Evolutionary conservation across 2,888 invertebrate species (phyloP).

Genomic region (Creontiades dilutus): DNA sequence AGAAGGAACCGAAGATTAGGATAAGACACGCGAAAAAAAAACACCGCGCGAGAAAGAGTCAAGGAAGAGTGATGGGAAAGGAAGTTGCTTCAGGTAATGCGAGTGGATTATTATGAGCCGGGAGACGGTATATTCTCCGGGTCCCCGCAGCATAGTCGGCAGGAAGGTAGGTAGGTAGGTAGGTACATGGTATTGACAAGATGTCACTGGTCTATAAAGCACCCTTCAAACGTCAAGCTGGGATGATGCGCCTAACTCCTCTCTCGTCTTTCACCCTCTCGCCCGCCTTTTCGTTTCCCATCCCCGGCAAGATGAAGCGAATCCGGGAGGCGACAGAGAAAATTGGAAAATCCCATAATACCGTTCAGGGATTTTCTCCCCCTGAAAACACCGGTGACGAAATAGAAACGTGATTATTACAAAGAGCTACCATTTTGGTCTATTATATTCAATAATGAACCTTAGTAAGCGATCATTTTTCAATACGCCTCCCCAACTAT

Average conservation of each 20-base stretch:
- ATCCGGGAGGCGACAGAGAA: slow-evolving; percentile 10
- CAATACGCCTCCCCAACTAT: too few species aligned
- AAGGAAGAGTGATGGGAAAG: background rate
- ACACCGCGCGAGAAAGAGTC: background rate
- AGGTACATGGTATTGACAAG: slow-evolving; percentile 64
- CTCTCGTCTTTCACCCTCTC: background rate
- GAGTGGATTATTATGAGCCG: slow-evolving; percentile 60
- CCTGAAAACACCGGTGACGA: background rate
- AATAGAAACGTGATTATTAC: background rate
- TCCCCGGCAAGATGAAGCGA: background rate
- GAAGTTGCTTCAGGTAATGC: slow-evolving; percentile 35
- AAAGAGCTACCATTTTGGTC: too few species aligned
- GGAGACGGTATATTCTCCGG: slow-evolving; percentile 21
- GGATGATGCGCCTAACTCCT: slow-evolving; percentile 37
- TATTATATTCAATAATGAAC: too few species aligned
- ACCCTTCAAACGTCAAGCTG: slow-evolving; percentile 66
- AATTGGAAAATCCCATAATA: slow-evolving; percentile 28
- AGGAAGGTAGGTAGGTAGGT: background rate
- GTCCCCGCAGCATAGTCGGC: background rate
- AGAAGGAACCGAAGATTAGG: background rate
- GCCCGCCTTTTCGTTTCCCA: background rate
- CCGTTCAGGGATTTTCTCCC: background rate
- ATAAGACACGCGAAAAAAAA: background rate
- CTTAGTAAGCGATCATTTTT: too few species aligned
- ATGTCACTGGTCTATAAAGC: slow-evolving; percentile 60